Evolutionary conservation across 1,140 invertebrate genomes (phyloP).

Genomic region (Orussus abietinus): DNA sequence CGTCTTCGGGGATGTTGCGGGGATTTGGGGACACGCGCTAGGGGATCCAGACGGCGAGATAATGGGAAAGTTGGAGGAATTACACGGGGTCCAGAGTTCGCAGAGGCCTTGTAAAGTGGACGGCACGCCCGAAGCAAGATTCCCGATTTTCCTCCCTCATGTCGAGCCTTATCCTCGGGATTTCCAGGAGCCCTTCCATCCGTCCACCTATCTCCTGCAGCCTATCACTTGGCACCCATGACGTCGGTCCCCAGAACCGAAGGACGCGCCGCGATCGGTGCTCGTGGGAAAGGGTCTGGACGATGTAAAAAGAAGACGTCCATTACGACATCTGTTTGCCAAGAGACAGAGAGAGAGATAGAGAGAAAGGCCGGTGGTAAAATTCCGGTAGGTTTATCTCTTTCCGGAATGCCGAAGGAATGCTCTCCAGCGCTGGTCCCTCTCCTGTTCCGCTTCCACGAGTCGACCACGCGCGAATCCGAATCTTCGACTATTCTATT

Average conservation of each 20-base stretch:
- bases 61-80: too few species aligned
- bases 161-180: too few species aligned
- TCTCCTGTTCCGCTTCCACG: background rate
- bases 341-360: background rate
- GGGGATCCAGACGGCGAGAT: too few species aligned
- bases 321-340: background rate
- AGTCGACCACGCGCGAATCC: background rate
- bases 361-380: background rate
- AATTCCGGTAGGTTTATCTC: background rate
- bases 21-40: too few species aligned
- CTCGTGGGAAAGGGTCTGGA: background rate
- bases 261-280: background rate
- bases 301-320: background rate
- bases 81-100: too few species aligned
- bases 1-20: too few species aligned
- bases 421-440: background rate
- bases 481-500: background rate
- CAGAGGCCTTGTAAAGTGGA: too few species aligned
- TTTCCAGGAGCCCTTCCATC: too few species aligned
- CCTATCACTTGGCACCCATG: too few species aligned
- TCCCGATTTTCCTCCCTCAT: too few species aligned
- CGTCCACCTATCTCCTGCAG: too few species aligned
- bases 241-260: background rate
- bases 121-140: too few species aligned
- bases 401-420: background rate